These are phyloP conservation scores for Hirtodrosophila histrioides DNA, from an alignment of 2,888 invertebrate species.

Conservation along the genomic window DNA sequence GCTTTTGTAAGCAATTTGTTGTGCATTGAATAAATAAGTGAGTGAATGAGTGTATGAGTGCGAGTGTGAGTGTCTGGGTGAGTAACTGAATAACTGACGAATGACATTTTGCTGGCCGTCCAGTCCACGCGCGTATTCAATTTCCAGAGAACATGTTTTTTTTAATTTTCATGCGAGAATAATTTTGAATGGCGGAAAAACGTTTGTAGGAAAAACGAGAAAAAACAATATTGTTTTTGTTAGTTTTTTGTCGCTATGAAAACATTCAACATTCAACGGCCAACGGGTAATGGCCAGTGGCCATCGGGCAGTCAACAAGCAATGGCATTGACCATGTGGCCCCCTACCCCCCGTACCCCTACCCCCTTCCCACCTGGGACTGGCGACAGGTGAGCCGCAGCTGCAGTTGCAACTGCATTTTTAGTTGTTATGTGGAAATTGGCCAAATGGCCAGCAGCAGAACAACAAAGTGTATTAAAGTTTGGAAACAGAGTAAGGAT, in stretches of 20 bases:
- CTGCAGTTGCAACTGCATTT: conserved; percentile 41
- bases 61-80: conserved; percentile 31
- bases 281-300: conserved; percentile 23
- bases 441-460: conserved; percentile 34
- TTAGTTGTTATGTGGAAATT: conserved; percentile 26
- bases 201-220: conserved; percentile 32
- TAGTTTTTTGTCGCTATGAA: conserved; percentile 8
- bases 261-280: too few species aligned
- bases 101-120: conserved; percentile 32
- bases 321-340: conserved; percentile 54
- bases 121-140: conserved; percentile 71
- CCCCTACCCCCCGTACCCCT: background rate
- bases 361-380: background rate
- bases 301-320: conserved; percentile 41
- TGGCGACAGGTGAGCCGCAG: conserved; percentile 47
- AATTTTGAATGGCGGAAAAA: conserved; percentile 70
- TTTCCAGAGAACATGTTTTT: conserved; percentile 75
- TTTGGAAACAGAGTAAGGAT: background rate
- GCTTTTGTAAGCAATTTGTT: conserved; percentile 63
- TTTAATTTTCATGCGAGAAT: conserved; percentile 76
- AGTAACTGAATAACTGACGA: conserved; percentile 43
- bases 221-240: conserved; percentile 32
- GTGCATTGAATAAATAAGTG: conserved; percentile 52
- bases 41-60: conserved; percentile 13
- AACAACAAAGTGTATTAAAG: conserved; percentile 18